Evolutionary conservation across 2,113 vertebrate genomes (phyloP).

Genomic region (Ciconia boyciana): DNA sequence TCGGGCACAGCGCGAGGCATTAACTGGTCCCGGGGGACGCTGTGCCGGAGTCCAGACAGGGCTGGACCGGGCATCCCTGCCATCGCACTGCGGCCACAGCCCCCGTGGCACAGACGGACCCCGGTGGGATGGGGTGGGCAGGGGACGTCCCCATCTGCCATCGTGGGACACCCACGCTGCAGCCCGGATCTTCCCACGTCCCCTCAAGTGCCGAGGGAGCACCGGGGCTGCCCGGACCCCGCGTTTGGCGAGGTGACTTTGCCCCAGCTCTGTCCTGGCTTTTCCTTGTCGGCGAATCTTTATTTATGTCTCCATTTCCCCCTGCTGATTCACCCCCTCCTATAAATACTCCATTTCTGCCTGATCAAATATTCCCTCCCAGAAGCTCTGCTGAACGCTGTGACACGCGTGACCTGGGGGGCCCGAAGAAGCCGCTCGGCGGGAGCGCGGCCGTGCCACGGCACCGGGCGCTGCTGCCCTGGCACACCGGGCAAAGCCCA

Average conservation of each 20-base stretch:
- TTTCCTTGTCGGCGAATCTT: neutral
- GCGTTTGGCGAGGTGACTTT: accelerated
- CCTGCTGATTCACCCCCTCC: neutral
- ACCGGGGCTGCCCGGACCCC: neutral
- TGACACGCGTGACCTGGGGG: too few species aligned
- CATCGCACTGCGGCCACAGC: neutral
- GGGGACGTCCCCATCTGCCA: neutral
- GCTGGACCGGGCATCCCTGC: neutral
- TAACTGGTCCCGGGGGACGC: neutral
- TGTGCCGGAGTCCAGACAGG: neutral
- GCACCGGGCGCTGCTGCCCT: too few species aligned
- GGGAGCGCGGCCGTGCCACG: accelerated
- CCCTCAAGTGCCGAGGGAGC: neutral
- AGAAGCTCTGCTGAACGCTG: neutral
- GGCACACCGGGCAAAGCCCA: neutral
- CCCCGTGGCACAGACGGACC: neutral
- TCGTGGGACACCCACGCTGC: neutral
- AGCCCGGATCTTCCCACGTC: neutral
- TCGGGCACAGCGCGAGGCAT: neutral
- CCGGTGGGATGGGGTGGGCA: neutral
- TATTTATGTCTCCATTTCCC: neutral
- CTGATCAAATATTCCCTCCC: neutral
- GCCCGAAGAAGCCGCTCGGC: neutral
- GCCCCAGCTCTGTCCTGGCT: neutral
- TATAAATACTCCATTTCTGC: neutral